These are phyloP conservation scores for Drosophila barbarae DNA, from an alignment of 2,888 invertebrate species.

Conservation along the genomic window DNA sequence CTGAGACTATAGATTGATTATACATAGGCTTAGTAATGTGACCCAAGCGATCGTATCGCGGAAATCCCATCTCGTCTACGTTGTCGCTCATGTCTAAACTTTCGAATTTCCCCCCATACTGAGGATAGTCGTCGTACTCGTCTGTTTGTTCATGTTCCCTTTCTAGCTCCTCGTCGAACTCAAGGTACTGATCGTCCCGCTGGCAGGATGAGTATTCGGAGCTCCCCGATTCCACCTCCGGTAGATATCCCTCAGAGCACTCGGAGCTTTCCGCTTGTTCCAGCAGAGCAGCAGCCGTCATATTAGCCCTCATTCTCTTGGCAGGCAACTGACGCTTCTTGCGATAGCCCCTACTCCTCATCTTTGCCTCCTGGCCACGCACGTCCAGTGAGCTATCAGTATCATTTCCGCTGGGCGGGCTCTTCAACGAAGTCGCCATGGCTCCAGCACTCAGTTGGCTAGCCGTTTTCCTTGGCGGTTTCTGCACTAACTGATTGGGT, in stretches of 20 bases:
- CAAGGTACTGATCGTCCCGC: slow-evolving; percentile 79
- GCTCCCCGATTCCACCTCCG: slow-evolving; percentile 83
- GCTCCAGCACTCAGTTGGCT: slow-evolving; percentile 49
- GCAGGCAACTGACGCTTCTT: slow-evolving; percentile 83
- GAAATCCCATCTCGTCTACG: slow-evolving; percentile 85
- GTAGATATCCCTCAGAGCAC: slow-evolving; percentile 86
- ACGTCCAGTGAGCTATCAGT: slow-evolving; percentile 86
- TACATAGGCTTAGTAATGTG: slow-evolving; percentile 80
- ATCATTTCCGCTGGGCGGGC: slow-evolving; percentile 87
- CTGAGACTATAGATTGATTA: slow-evolving; percentile 54
- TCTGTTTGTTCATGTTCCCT: slow-evolving; percentile 80
- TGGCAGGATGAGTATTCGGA: slow-evolving; percentile 82
- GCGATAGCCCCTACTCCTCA: slow-evolving; percentile 85
- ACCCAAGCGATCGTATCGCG: slow-evolving; percentile 83
- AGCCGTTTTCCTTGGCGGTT: slow-evolving; percentile 83
- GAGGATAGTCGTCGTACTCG: slow-evolving; percentile 82
- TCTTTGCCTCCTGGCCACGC: slow-evolving; percentile 84
- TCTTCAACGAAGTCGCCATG: slow-evolving; percentile 82
- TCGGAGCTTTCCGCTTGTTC: slow-evolving; percentile 83
- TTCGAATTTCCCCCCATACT: slow-evolving; percentile 81
- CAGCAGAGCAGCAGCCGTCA: slow-evolving; percentile 70
- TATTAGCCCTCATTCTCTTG: slow-evolving; percentile 76
- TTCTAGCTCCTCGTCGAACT: slow-evolving; percentile 79
- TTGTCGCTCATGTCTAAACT: slow-evolving; percentile 84
- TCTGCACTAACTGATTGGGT: slow-evolving; percentile 83